Evolutionary conservation across 1,140 invertebrate genomes (phyloP), one percentile per base, ranked within the genome.

Genomic region (Augochlora pura): DNA sequence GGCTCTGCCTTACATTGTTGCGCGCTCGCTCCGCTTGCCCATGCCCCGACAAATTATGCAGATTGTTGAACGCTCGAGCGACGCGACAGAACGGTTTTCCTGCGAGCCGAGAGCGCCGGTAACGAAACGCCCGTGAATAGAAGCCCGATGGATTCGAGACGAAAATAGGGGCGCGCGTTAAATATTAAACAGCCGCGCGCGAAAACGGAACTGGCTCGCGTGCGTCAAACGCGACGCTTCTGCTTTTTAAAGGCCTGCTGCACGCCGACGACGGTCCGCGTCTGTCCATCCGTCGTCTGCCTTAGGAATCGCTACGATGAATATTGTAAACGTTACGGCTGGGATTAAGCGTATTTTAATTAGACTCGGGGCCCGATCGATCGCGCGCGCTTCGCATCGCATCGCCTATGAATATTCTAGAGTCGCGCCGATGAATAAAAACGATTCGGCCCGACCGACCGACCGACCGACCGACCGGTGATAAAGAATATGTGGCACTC

Each of bases 131-230:
- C 23, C 49, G n/a, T 54, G 74, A 84, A 68, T 57, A 27, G 49
- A n/a, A 23, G 57, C 32, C 23, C 49, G 69, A 72, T 71, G 67
- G 68, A 72, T 77, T 57, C 67, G 66, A 60, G 68, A 83, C 72
- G 69, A 80, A 70, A 77, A 64, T 68, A 66, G 66, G 54, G 60
- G 32, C 67, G 27, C 59, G 66, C 59, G 71, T 80, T 76, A 76
- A 80, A 83, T 80, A 83, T 83, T 83, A 66, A 83, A 80, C 72
- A 83, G 67, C 9, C 10, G 16, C 46, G 25, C 49, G 42, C 62
- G 18, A 67, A 65, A 71, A 59, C 77, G 67, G 65, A 57, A 59
- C 66, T 27, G 52, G 21, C 52, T 69, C 52, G 27, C 46, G 59
- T 63, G 77, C 69, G 69, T 79, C 80, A 60, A 54, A n/a, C 27